Percentiles rank a stretch among this genome's conserved stretches.
These are phyloP conservation scores for Aphodius granarius DNA, from an alignment of 2,888 invertebrate genomes.

Conservation along the genomic window DNA sequence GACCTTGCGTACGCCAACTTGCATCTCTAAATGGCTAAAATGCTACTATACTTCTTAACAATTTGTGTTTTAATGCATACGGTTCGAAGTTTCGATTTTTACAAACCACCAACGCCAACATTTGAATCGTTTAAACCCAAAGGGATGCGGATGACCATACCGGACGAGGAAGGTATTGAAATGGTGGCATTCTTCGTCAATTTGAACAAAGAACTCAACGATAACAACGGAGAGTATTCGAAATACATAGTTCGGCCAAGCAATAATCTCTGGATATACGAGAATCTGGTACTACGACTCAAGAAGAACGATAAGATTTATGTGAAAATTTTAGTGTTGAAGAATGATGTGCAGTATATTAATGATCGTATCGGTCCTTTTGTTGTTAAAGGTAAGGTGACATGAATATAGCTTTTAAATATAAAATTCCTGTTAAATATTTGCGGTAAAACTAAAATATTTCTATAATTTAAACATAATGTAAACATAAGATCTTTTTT, in stretches of 20 bases:
- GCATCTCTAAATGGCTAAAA: background rate
- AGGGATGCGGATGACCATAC: conserved; percentile 22
- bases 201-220: conserved; percentile 12
- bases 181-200: conserved; percentile 21
- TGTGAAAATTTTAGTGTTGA: conserved; percentile 14
- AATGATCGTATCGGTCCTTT: background rate
- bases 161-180: conserved; percentile 23
- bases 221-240: conserved; percentile 10
- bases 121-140: conserved; percentile 12
- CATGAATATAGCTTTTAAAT: too few species aligned
- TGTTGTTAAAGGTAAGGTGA: background rate
- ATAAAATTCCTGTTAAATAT: too few species aligned
- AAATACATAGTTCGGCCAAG: conserved; percentile 13
- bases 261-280: conserved; percentile 13
- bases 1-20: background rate
- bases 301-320: conserved; percentile 12
- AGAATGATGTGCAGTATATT: background rate
- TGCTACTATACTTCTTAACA: background rate
- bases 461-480: too few species aligned
- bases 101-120: conserved; percentile 17
- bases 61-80: background rate
- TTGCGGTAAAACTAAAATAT: too few species aligned
- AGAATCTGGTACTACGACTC: conserved; percentile 7
- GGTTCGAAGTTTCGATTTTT: background rate
- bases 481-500: too few species aligned